Percentiles rank a stretch among this genome's conserved stretches.
These are phyloP conservation scores for Aporophyla nigra DNA, from an alignment of 2,888 invertebrate genomes.

Conservation along the genomic window DNA sequence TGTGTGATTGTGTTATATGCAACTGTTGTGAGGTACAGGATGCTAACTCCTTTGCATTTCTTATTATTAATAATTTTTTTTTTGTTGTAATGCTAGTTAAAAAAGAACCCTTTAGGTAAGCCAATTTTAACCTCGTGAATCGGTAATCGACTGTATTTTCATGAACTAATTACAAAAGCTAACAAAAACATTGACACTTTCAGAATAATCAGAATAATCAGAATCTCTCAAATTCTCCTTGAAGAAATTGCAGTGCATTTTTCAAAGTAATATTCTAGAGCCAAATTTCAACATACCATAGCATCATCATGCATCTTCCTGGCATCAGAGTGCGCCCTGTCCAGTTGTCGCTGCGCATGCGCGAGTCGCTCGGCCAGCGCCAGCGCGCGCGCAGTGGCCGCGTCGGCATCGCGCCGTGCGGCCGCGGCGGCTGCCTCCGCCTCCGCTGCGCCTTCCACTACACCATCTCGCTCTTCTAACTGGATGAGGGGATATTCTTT, in stretches of 20 bases:
- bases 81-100: no score
- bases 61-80: no score
- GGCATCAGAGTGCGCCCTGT: constrained; percentile 85
- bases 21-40: constrained; percentile 75
- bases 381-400: constrained; percentile 82
- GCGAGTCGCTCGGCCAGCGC: constrained; percentile 85
- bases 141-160: background rate
- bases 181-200: background rate
- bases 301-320: constrained; percentile 87
- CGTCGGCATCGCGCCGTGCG: constrained; percentile 84
- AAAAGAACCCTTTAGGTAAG: background rate
- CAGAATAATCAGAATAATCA: no score
- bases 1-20: constrained; percentile 88
- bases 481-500: background rate
- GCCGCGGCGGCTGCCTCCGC: constrained; percentile 81
- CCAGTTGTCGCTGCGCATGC: constrained; percentile 88
- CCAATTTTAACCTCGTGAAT: background rate
- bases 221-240: background rate
- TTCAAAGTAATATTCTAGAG: background rate
- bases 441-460: constrained; percentile 81
- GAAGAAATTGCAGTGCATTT: background rate
- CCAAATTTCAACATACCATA: constrained; percentile 2
- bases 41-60: constrained; percentile 88
- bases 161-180: background rate
- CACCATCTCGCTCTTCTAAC: constrained; percentile 78